Evolutionary conservation across 2,888 invertebrate genomes (phyloP), one percentile per base, ranked within the genome.

Genomic region (Hedya salicella): DNA sequence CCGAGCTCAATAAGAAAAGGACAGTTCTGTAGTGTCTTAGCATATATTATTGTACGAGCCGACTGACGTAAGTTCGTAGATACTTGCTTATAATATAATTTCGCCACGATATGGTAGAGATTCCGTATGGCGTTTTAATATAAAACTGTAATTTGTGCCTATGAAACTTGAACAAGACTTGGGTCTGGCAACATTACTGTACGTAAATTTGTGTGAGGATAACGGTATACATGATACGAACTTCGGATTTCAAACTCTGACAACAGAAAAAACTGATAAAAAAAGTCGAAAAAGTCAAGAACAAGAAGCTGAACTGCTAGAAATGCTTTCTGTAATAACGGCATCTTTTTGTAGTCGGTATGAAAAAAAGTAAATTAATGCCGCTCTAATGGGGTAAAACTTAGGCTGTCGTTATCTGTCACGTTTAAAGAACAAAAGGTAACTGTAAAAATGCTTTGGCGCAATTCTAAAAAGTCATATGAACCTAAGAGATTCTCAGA

Each of bases 11-110:
- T 78, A 73, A n/a, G n/a, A 77, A 78, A 73, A 63, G 68, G 77
- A 75, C 80, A 80, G 78, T 77, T 77, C 73, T 70, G 74, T 80
- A 79, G 77, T 76, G 76, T 79, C 72, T 85, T 85, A 87, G 84
- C 83, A 83, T 84, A 49, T 81, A 78, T 48, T 21, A 54, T 54
- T 25, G 48, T 25, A 54, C 53, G 83, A 83, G 84, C 86, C 80
- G 87, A 89, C 88, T 89, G 89, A 88, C 78, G 75, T 81, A 80
- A 72, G 68, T 46, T 57, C 44, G 5, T 76, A 75, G 75, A 69
- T 82, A 79, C 76, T 78, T 74, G 87, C 87, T 87, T 68, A 32
- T 67, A 48, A 59, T 86, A 74, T 80, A 81, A 80, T 85, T 86
- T 83, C 73, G 79, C 82, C 75, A 77, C 69, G 62, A 68, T 67